phyloP scores from a whole-genome alignment of 2,888 invertebrate genomes.

The Ormia ochracea region DNA sequence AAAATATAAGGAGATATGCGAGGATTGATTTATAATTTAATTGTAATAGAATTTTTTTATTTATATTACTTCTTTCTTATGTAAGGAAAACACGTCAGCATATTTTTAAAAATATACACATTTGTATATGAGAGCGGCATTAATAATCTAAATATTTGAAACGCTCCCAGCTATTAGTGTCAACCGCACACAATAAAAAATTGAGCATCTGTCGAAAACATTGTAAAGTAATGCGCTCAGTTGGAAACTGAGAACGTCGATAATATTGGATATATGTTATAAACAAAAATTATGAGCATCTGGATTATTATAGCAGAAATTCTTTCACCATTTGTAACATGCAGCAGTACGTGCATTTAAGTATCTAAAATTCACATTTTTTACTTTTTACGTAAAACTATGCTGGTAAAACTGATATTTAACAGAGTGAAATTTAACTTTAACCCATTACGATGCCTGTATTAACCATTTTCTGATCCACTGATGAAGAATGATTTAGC shows the following conservation, averaged over 20 bases:
- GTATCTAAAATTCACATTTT: slow-evolving; percentile 18
- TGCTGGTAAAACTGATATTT: not conserved
- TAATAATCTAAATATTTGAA: too few species aligned
- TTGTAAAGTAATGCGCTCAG: too few species aligned
- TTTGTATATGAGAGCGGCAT: too few species aligned
- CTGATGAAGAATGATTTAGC: too few species aligned
- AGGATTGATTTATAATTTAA: slow-evolving; percentile 9
- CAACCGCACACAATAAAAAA: too few species aligned
- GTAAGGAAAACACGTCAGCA: not conserved
- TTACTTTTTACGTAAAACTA: not conserved
- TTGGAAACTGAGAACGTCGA: too few species aligned
- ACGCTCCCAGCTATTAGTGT: too few species aligned
- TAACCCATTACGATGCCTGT: slow-evolving; percentile 3
- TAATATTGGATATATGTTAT: too few species aligned
- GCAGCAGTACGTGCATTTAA: slow-evolving; percentile 26
- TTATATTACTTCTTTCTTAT: too few species aligned
- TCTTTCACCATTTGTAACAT: not conserved
- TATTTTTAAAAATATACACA: not conserved
- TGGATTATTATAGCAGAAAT: not conserved
- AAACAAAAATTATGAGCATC: not conserved
- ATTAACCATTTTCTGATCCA: not conserved
- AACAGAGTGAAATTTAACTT: not conserved
- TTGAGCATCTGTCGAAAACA: too few species aligned
- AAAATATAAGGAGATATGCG: not conserved
- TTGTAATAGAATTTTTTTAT: not conserved